Evolutionary conservation across 2,888 invertebrate genomes (phyloP), one percentile per base, ranked within the genome.

Genomic region (Philhelius pedissequus): DNA sequence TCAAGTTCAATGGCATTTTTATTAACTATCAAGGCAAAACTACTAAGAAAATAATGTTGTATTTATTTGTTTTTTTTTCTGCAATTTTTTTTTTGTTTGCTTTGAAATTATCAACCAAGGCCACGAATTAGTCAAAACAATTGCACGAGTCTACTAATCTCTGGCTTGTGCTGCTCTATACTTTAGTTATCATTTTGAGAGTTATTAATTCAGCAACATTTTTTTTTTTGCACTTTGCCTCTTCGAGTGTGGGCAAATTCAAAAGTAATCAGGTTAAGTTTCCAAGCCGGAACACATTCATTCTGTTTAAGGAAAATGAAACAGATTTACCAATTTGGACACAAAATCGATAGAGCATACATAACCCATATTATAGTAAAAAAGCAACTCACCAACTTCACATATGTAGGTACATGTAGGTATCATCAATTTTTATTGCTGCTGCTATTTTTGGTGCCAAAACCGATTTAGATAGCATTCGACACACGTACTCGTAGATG

Each of bases 1-100:
- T 83, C 83, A 78, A 83, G 83, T 83, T 83, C 78, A 83, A 83
- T 78, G 78, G 83, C 78, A 75, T 74, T 70, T 83, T 69, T 78
- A 83, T 83, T 83, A 58, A 60, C 45, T 52, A 30, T 38, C 83
- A 83, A 83, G 83, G 78, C 83, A 58, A 78, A 64, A 74, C 27
- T 43, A 52, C 30, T 27, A 64, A 58, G 43, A 48, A 50, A 32
- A 45, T 22, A 13, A 62, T 58, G n/a, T 38, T 38, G 58, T 62
- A 30, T 62, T 30, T 9, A 27, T 15, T 32, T 20, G 7, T 25
- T 50, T 35, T 32, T 45, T 48, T 50, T 52, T 58, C 13, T 18
- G 38, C 13, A 30, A n/a, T n/a, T n/a, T n/a, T n/a, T n/a, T n/a
- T n/a, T n/a, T n/a, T n/a, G n/a, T n/a, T n/a, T n/a, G n/a, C n/a